Evolutionary conservation across 2,113 vertebrate species (phyloP), one percentile per base, ranked within the genome.

Genomic region (Atlantisia rogersi): DNA sequence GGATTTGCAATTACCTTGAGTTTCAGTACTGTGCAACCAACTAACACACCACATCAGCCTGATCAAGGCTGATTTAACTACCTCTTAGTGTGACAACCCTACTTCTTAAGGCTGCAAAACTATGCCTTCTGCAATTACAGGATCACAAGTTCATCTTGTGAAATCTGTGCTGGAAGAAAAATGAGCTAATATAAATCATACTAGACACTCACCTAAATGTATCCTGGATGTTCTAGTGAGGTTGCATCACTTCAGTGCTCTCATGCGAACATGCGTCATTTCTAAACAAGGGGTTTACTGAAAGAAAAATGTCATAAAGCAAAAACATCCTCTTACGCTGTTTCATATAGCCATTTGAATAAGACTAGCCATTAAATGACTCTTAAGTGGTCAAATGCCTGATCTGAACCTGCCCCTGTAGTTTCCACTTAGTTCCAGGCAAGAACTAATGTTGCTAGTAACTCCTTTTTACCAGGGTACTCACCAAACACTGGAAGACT

Each of bases 91-190:
- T 1, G 3, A 88, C 62, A 94, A 46, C 55, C 13, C 19, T 88
- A 1, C 74, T 95, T 88, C 92, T 88, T 78, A 89, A 90, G 91
- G 75, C 62, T 79, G 70, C 39, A 84, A 74, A 88, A 74, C 62
- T 55, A 53, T 67, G 69, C 48, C 76, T 93, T 87, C 86, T 91
- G 87, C 91, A 95, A 78, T 67, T 75, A 64, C 31, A 90, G 48
- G 35, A 91, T 85, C 86, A 90, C 83, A 81, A 88, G 80, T 87
- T 95, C 67, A 96, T 60, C 84, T 67, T 86, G 86, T 90, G 79
- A 95, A 94, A 96, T 86, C 83, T 86, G 87, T 53, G 83, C 82
- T 82, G 21, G 86, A 86, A 77, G 73, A 55, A 84, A 96, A 90
- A 86, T 52, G 15, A 92, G 53, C 48, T 81, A 53, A 35, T 20